Percentiles rank a stretch among this genome's conserved stretches.
Conservation (phyloP, 2,888 invertebrate genomes). For the Allygus modestus region DNA sequence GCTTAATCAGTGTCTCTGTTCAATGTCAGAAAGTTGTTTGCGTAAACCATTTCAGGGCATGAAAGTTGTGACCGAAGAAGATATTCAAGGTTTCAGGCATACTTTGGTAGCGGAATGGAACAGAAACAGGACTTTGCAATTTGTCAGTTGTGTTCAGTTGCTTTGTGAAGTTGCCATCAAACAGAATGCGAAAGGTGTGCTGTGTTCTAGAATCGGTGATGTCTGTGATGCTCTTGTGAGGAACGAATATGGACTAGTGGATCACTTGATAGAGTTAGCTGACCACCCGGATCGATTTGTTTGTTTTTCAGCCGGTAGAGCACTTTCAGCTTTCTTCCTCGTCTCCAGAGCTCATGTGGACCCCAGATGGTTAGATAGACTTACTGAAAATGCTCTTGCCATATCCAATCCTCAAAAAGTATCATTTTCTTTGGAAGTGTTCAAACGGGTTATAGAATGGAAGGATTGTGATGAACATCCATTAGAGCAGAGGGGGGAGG, state of each 20-base stretch:
- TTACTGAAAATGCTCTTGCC: slow-evolving; percentile 82
- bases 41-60: slow-evolving; percentile 83
- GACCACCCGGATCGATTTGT: slow-evolving; percentile 89
- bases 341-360: slow-evolving; percentile 90
- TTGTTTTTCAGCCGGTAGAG: slow-evolving; percentile 87
- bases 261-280: slow-evolving; percentile 88
- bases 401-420: slow-evolving; percentile 81
- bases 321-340: slow-evolving; percentile 89
- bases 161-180: slow-evolving; percentile 91
- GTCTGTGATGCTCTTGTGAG: slow-evolving; percentile 88
- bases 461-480: slow-evolving; percentile 90
- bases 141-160: slow-evolving; percentile 89
- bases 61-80: slow-evolving; percentile 67
- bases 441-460: slow-evolving; percentile 93
- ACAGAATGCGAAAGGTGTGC: slow-evolving; percentile 88
- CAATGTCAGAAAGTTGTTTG: slow-evolving; percentile 83
- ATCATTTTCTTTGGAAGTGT: slow-evolving; percentile 89
- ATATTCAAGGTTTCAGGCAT: slow-evolving; percentile 76
- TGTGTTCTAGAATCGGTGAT: slow-evolving; percentile 88
- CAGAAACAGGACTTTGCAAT: slow-evolving; percentile 84
- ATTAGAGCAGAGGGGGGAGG: slow-evolving; percentile 82
- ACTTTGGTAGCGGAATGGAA: slow-evolving; percentile 79
- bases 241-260: slow-evolving; percentile 90
- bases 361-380: slow-evolving; percentile 84
- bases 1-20: slow-evolving; percentile 88